Evolutionary conservation across 64 coral and sea anemone genomes (phyloP), one percentile per base, ranked within the genome.

Genomic region (Pocillopora damicornis): DNA sequence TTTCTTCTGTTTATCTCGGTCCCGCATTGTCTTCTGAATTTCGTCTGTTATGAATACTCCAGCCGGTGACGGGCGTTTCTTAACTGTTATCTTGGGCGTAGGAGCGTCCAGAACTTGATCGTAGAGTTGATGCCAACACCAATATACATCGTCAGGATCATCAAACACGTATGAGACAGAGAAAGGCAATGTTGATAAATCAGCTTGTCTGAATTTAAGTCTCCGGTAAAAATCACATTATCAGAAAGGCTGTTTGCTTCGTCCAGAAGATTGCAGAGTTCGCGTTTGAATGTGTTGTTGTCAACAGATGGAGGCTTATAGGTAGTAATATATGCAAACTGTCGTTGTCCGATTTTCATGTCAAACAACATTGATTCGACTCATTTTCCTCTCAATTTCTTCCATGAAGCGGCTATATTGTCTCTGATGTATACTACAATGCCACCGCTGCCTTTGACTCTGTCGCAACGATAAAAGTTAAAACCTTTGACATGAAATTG

Each of bases 401-500:
- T 79, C 37, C 63, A 76, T 67, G 75, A 69, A 22, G 76, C 63
- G 38, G 60, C 63, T 11, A 81, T 89, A 58, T 89, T 89, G 60
- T 89, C 88, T 38, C 76, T 81, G 63, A 89, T 89, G 59, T 81
- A 89, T 37, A 73, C 77, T 45, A 63, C 76, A 81, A 89, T 89
- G 17, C 88, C 88, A 69, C 88, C 77, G 1, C 88, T 17, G 76
- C 88, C 88, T 81, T 89, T 89, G 30, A 68, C 77, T 80, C 63
- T 77, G 60, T 89, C 88, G 34, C 88, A 37, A 57, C 76, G 62
- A 81, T 69, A 89, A 81, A 89, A 89, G 9, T 89, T 81, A 69
- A 89, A 89, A 68, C 88, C 63, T n/a, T 89, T 76, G n/a, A 89
- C 75, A 58, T 89, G 63, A 89, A 89, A 89, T 80, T 89, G 76